A percentile compares a stretch with the other conserved stretches of the same genome.
Evolutionary conservation across 2,113 vertebrate species (phyloP).

Genomic region (Rhineura floridana): DNA sequence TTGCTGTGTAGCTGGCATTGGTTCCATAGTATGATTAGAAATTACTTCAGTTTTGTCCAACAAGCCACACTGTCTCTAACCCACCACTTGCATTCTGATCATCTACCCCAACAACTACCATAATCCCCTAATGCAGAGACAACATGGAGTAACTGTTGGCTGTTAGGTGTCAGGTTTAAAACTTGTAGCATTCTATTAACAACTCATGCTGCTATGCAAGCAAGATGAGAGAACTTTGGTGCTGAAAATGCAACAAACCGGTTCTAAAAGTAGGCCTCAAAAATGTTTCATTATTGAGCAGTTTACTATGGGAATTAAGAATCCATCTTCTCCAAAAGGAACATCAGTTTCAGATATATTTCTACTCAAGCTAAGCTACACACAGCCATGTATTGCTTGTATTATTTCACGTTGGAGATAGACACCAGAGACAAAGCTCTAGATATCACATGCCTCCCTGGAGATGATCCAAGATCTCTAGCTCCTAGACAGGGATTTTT

Average conservation of each 20-base stretch:
- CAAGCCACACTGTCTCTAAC: background rate
- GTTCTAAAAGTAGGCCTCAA: slow-evolving; percentile 36
- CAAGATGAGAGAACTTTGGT: slow-evolving; percentile 40
- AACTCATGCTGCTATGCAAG: slow-evolving; percentile 15
- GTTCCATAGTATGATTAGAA: background rate
- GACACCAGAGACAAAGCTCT: background rate
- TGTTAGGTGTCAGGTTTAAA: slow-evolving; percentile 35
- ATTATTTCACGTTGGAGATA: slow-evolving; percentile 13
- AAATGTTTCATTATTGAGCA: slow-evolving; percentile 31
- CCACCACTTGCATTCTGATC: background rate
- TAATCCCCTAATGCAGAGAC: background rate
- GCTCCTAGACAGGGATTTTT: slow-evolving; percentile 25
- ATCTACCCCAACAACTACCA: background rate
- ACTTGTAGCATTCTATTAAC: slow-evolving; percentile 38
- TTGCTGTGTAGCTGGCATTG: background rate
- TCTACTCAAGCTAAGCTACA: slow-evolving; percentile 15
- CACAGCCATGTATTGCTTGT: slow-evolving; percentile 1
- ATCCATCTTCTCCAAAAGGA: background rate
- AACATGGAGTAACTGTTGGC: background rate
- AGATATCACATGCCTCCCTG: background rate
- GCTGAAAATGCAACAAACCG: slow-evolving; percentile 24
- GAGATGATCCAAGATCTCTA: background rate
- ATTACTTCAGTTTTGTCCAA: background rate
- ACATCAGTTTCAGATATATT: slow-evolving; percentile 48
- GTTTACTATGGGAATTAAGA: slow-evolving; percentile 26